Conservation (phyloP, 2,888 invertebrate species). For the Acrobasis repandana region DNA sequence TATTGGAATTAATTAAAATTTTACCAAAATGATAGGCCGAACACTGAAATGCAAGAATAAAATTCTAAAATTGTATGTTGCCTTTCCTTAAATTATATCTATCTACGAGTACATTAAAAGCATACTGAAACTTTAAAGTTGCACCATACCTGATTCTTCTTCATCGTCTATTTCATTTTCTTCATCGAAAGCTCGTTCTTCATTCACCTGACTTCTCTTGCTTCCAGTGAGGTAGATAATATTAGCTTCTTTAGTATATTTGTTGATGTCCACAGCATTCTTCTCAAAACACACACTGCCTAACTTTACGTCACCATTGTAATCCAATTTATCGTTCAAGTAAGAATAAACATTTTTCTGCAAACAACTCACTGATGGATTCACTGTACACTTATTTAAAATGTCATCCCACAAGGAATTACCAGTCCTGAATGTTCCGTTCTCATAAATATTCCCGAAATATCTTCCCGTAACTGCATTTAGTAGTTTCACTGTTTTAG, state of each 20-base stretch:
- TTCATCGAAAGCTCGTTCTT: constrained; percentile 56
- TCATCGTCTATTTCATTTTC: constrained; percentile 67
- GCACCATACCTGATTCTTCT: constrained; percentile 62
- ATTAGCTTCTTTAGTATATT: constrained; percentile 81
- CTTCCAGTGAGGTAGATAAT: constrained; percentile 70
- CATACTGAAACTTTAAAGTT: neutral
- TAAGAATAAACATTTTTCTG: constrained; percentile 90
- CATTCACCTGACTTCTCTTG: constrained; percentile 45
- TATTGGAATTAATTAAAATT: no score
- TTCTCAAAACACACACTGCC: constrained; percentile 85
- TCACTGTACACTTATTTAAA: constrained; percentile 86
- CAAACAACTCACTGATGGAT: constrained; percentile 88
- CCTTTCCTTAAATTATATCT: no score
- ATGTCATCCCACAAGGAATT: constrained; percentile 89
- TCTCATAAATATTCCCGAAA: constrained; percentile 67
- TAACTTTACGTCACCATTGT: constrained; percentile 85
- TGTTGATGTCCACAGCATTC: constrained; percentile 84
- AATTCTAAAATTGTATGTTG: no score
- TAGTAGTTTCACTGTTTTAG: constrained; percentile 58
- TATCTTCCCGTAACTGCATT: constrained; percentile 64
- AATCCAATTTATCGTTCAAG: constrained; percentile 85
- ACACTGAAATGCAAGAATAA: no score
- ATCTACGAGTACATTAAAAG: no score
- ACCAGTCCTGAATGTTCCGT: constrained; percentile 80
- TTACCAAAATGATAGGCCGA: no score